Evolutionary conservation across 2,888 invertebrate species (phyloP), one percentile per base, ranked within the genome.

Genomic region (Dastarcus helophoroides): DNA sequence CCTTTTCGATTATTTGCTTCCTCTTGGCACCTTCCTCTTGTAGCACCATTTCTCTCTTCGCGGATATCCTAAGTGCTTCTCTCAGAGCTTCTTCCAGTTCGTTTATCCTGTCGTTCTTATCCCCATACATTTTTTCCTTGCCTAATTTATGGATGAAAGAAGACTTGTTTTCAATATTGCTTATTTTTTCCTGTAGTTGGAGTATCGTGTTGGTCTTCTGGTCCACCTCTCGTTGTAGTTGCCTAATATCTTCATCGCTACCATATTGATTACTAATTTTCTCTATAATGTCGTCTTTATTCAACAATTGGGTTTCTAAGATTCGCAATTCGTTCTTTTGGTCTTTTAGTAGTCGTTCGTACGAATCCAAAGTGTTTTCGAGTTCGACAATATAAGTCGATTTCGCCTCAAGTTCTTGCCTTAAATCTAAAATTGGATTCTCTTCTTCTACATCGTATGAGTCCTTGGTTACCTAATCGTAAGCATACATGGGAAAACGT

Each of bases 21-120:
- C 74, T 65, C 47, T 68, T 66, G 46, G 67, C 63, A 54, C 78
- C 76, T 56, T 79, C 79, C 43, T 71, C 67, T 47, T 69, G 69
- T 40, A 76, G 67, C 40, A 76, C 71, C 43, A 67, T 67, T 46
- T 79, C 78, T 39, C 76, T 66, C 42, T 79, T 76, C 2, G 74
- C 69, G n/a, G 77, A 73, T 47, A 81, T 73, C 51, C 72, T 56
- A 32, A 80, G 78, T 39, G 83, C 88, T 57, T 86, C 84, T 36
- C 83, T 71, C 36, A 91, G 64, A 11, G 89, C 89, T 44, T 83
- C 81, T 55, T 86, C 88, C 43, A 91, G 62, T 52, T 86, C 83
- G 50, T 74, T 71, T 31, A 89, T 81, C 31, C 46, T 46, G 17
- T 37, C 32, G 17, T 46, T 42, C 2, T 39, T 30, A 29, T 46